Evolutionary conservation across 2,113 vertebrate species (phyloP).

Genomic region (Chloropsis hardwickii): DNA sequence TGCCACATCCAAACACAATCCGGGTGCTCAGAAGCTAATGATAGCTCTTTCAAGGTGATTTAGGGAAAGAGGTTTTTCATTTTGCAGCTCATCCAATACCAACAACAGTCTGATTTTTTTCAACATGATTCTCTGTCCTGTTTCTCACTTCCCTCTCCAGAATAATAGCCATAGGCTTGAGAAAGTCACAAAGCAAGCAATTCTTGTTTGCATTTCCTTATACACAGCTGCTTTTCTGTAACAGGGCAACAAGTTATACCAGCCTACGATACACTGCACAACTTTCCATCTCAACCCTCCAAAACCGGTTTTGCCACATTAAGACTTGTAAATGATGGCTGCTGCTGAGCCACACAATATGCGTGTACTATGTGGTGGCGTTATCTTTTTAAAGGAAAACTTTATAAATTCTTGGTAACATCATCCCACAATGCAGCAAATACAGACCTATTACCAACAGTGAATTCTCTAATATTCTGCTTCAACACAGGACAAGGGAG

Average conservation of each 20-base stretch:
- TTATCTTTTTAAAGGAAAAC: background rate
- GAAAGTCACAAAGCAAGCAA: background rate
- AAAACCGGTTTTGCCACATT: background rate
- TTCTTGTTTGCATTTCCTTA: background rate
- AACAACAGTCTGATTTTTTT: background rate
- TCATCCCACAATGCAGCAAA: background rate
- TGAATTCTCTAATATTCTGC: background rate
- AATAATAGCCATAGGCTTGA: background rate
- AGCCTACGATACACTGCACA: background rate
- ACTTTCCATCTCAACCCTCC: background rate
- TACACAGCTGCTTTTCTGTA: background rate
- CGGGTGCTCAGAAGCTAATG: background rate
- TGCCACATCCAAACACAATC: background rate
- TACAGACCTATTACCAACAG: background rate
- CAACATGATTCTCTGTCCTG: background rate
- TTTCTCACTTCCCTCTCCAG: background rate
- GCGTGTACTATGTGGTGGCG: rapidly evolving
- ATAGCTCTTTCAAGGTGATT: background rate
- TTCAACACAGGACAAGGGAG: background rate
- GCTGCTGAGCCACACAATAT: background rate
- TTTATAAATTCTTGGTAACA: background rate
- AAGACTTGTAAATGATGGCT: background rate
- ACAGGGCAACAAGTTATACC: background rate
- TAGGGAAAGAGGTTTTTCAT: background rate
- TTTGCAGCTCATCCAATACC: background rate